A percentile compares a stretch with the other conserved stretches of the same genome.
These are phyloP conservation scores for Brachyopa scutellaris DNA, from an alignment of 2,888 invertebrate genomes.

Conservation along the genomic window DNA sequence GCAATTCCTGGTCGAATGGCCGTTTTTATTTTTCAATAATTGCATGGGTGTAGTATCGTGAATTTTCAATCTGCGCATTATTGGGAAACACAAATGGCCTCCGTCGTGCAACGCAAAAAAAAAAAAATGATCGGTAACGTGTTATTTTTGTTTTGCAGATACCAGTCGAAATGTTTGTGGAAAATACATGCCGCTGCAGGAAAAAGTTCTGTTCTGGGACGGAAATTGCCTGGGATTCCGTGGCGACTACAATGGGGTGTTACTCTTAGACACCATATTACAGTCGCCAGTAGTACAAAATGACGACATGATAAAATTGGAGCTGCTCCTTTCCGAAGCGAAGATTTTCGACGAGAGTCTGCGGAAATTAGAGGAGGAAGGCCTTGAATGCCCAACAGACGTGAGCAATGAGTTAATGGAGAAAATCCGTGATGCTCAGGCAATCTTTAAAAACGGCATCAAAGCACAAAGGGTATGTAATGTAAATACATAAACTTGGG, in stretches of 20 bases:
- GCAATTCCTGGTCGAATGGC: neutral
- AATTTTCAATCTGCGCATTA: constrained; percentile 66
- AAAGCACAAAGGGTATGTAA: constrained; percentile 93
- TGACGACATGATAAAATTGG: constrained; percentile 91
- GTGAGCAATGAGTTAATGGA: constrained; percentile 90
- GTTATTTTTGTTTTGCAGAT: constrained; percentile 83
- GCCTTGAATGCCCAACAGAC: constrained; percentile 89
- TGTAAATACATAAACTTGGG: neutral
- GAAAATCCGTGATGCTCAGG: constrained; percentile 88
- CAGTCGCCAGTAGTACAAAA: constrained; percentile 90
- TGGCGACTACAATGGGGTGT: constrained; percentile 94
- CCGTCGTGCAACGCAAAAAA: constrained; percentile 50
- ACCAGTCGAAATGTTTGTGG: constrained; percentile 86
- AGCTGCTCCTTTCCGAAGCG: constrained; percentile 94
- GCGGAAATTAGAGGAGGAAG: constrained; percentile 87
- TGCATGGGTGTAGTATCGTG: constrained; percentile 45
- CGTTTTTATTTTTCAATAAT: neutral
- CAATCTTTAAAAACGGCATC: constrained; percentile 90
- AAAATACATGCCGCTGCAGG: constrained; percentile 89
- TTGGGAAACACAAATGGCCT: constrained; percentile 56
- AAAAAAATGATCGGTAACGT: constrained; percentile 12
- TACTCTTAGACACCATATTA: constrained; percentile 93
- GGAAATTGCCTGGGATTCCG: constrained; percentile 91
- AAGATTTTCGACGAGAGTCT: constrained; percentile 92
- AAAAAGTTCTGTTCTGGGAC: constrained; percentile 93